Evolutionary conservation across 2,888 invertebrate genomes (phyloP).

Genomic region (Xylophagus ater): DNA sequence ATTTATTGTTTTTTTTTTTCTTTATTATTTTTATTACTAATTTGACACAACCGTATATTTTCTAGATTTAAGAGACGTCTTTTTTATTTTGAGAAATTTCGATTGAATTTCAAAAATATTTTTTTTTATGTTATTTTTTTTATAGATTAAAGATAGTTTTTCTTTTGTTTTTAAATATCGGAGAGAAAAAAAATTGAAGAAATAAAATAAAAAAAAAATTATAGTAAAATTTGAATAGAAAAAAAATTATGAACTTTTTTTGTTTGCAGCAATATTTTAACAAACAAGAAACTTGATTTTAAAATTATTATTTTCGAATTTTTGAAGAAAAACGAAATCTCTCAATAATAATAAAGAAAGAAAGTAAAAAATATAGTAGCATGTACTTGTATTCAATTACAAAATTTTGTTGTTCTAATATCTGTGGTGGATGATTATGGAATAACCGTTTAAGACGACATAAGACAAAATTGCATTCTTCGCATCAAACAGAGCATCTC

Average conservation of each 20-base stretch:
- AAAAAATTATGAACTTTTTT: not conserved
- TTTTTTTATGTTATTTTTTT: not conserved
- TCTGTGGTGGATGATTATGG: too few relatives aligned
- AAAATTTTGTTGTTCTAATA: too few relatives aligned
- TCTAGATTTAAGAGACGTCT: slow-evolving; percentile 7
- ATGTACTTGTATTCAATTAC: slow-evolving; percentile 8
- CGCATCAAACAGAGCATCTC: too few relatives aligned
- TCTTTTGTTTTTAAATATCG: not conserved
- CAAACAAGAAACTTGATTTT: not conserved
- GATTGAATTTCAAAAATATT: slow-evolving; percentile 1
- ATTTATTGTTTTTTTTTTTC: too few relatives aligned
- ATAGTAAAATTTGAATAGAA: slow-evolving; percentile 2
- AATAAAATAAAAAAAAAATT: not conserved
- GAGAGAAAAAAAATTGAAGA: not conserved
- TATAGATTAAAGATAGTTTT: slow-evolving; percentile 2
- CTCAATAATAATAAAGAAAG: slow-evolving; percentile 2
- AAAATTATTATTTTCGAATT: not conserved
- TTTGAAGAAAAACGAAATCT: slow-evolving; percentile 4
- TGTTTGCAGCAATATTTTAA: not conserved
- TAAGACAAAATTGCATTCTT: too few relatives aligned
- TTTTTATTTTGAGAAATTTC: slow-evolving; percentile 10
- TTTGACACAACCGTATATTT: slow-evolving; percentile 14
- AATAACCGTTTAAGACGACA: too few relatives aligned
- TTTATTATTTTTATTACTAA: slow-evolving; percentile 13
- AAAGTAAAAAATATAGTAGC: slow-evolving; percentile 4